These are phyloP conservation scores for Otis tarda DNA, from an alignment of 2,113 vertebrate genomes.

Conservation along the genomic window DNA sequence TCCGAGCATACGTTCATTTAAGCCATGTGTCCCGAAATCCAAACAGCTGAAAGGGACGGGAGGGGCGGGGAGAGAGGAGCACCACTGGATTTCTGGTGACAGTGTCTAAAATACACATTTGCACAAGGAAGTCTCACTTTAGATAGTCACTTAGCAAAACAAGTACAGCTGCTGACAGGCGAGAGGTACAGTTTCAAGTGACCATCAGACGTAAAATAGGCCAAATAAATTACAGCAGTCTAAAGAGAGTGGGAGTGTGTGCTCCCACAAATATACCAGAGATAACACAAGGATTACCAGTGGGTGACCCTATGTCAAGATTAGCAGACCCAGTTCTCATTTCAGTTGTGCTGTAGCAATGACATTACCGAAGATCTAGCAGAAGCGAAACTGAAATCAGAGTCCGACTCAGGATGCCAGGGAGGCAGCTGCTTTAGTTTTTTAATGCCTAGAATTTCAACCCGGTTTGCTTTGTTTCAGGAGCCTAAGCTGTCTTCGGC, in stretches of 20 bases:
- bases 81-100: slow-evolving; percentile 50
- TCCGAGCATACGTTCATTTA: slow-evolving; percentile 26
- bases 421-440: slow-evolving; percentile 44
- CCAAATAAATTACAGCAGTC: slow-evolving; percentile 42
- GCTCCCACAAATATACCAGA: slow-evolving; percentile 15
- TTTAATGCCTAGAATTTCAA: slow-evolving; percentile 47
- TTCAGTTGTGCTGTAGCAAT: background rate
- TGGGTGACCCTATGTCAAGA: background rate
- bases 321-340: background rate
- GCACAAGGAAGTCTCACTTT: slow-evolving; percentile 42
- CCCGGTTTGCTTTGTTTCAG: slow-evolving; percentile 37
- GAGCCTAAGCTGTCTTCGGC: background rate
- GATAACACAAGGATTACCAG: slow-evolving; percentile 6
- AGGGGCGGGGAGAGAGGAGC: slow-evolving; percentile 5
- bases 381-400: slow-evolving; percentile 51
- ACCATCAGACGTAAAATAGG: slow-evolving; percentile 30
- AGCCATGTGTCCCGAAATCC: slow-evolving; percentile 47
- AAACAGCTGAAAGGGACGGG: slow-evolving; percentile 40
- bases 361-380: background rate
- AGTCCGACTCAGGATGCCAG: background rate
- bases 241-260: background rate
- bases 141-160: slow-evolving; percentile 40
- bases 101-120: slow-evolving; percentile 40
- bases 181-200: slow-evolving; percentile 51
- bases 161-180: slow-evolving; percentile 57